These are phyloP conservation scores for Pristionchus mayeri DNA, from an alignment of 2,888 invertebrate genomes.

Conservation along the genomic window DNA sequence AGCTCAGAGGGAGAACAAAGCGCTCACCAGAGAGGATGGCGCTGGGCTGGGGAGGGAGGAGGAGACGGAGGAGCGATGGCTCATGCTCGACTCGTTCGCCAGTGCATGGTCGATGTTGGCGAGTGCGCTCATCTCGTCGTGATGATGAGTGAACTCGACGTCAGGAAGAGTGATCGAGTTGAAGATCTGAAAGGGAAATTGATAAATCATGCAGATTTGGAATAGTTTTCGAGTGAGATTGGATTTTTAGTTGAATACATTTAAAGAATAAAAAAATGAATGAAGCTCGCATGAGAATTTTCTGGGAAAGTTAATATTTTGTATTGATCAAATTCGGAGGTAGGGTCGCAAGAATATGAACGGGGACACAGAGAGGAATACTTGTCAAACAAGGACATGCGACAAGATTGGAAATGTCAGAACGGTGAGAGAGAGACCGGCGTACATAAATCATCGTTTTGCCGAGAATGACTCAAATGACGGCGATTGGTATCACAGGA, in stretches of 20 bases:
- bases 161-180: constrained; percentile 31
- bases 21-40: not conserved
- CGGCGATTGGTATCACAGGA: not conserved
- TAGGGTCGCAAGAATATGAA: no score
- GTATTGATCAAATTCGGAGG: no score
- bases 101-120: constrained; percentile 34
- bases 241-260: no score
- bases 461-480: constrained; percentile 16
- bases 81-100: constrained; percentile 13
- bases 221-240: no score
- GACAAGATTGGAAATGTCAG: not conserved
- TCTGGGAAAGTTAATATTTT: no score
- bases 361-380: no score
- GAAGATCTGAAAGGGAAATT: no score
- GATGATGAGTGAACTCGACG: constrained; percentile 33
- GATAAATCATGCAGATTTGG: no score
- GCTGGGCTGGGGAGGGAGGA: constrained; percentile 1
- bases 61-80: constrained; percentile 34
- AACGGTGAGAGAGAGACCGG: not conserved
- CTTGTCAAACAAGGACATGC: not conserved
- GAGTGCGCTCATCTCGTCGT: constrained; percentile 12
- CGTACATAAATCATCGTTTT: not conserved
- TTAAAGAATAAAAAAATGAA: no score
- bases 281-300: no score
- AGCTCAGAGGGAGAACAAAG: not conserved